These are phyloP conservation scores for Gallinago undulata DNA, from an alignment of 2,113 vertebrate species.

Conservation along the genomic window DNA sequence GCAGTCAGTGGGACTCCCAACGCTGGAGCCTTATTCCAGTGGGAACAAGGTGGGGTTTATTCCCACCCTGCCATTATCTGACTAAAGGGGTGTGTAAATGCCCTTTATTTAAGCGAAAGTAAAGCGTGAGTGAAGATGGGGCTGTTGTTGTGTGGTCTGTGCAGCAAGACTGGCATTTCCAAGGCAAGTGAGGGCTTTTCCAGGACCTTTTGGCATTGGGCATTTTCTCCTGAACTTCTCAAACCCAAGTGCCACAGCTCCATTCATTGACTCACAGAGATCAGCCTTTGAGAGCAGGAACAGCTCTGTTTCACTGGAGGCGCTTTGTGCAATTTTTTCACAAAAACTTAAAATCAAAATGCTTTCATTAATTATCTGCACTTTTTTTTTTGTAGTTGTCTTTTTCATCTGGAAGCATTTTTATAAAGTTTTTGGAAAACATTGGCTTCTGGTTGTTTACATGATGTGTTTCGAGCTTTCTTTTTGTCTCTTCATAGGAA, in stretches of 20 bases:
- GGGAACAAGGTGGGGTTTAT: too few species aligned
- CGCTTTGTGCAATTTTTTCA: slow-evolving; percentile 15
- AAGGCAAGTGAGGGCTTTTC: not conserved
- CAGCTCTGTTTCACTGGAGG: slow-evolving; percentile 68
- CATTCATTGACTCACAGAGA: slow-evolving; percentile 25
- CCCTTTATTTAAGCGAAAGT: not conserved
- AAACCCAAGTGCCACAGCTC: slow-evolving; percentile 32
- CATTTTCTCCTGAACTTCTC: not conserved
- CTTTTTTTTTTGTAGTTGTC: not conserved
- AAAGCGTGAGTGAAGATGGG: not conserved
- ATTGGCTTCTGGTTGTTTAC: not conserved
- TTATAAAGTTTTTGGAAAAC: not conserved
- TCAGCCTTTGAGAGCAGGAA: slow-evolving; percentile 77
- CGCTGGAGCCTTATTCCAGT: not conserved
- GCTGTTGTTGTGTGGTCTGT: not conserved
- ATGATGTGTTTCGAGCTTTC: not conserved
- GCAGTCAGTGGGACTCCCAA: not conserved
- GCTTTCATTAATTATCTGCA: not conserved
- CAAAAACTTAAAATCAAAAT: not conserved
- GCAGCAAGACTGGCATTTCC: not conserved
- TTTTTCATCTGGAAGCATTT: not conserved
- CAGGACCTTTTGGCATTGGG: not conserved
- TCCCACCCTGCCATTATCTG: not conserved
- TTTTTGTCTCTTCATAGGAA: not conserved
- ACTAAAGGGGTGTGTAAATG: not conserved